Evolutionary conservation across 2,113 vertebrate species (phyloP).

Genomic region (Butorides virescens): DNA sequence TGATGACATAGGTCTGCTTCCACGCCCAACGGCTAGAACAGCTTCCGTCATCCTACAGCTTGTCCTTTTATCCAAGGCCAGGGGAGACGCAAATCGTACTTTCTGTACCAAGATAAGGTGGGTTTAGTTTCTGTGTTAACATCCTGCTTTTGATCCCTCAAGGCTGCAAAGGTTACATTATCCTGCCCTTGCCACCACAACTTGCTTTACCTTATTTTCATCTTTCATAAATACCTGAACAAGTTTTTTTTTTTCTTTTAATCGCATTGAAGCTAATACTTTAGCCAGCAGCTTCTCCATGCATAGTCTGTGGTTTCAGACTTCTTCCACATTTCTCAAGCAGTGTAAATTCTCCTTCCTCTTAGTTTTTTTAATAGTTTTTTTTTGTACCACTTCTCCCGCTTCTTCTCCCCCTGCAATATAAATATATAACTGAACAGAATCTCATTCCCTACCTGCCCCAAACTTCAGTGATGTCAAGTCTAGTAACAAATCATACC

Average conservation of each 20-base stretch:
- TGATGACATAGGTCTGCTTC: neutral
- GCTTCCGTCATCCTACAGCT: neutral
- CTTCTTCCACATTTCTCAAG: neutral
- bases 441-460: neutral
- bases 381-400: neutral
- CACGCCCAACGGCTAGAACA: neutral
- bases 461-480: neutral
- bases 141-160: neutral
- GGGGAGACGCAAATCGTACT: neutral
- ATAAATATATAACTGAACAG: neutral
- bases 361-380: neutral
- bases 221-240: neutral
- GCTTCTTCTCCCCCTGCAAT: neutral
- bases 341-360: neutral
- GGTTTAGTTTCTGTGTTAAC: neutral
- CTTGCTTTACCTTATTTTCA: neutral
- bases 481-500: neutral
- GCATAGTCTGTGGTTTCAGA: neutral
- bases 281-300: neutral
- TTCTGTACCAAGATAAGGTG: conserved; percentile 6
- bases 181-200: neutral
- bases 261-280: neutral
- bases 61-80: neutral
- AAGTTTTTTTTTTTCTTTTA: neutral
- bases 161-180: neutral